Evolutionary conservation across 2,113 vertebrate species (phyloP).

Genomic region (Ophiodon elongatus): DNA sequence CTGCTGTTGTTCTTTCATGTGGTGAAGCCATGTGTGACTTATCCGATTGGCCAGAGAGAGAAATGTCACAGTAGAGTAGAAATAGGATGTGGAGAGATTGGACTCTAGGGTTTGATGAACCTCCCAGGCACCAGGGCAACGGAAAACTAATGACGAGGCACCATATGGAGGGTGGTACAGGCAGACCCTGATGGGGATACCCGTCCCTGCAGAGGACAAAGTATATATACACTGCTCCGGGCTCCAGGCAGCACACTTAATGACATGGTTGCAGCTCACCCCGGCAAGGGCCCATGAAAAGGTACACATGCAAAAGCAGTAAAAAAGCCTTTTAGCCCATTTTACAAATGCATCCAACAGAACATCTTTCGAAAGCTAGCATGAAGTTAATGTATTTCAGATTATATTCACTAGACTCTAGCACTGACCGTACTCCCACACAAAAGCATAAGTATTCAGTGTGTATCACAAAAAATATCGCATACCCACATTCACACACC

Average conservation of each 20-base stretch:
- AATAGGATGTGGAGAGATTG: conserved; percentile 74
- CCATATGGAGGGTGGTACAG: conserved; percentile 74
- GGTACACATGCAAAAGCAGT: conserved; percentile 46
- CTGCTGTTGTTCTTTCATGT: conserved; percentile 77
- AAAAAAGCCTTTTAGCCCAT: conserved; percentile 32
- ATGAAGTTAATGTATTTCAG: conserved; percentile 39
- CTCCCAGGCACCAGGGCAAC: conserved; percentile 55
- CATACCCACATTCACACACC: conserved; percentile 56
- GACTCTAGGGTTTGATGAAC: conserved; percentile 74
- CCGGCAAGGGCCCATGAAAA: conserved; percentile 40
- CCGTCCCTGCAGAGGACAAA: conserved; percentile 67
- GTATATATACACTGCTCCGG: conserved; percentile 53
- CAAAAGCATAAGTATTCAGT: conserved; percentile 33
- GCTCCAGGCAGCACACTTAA: conserved; percentile 64
- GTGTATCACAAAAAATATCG: conserved; percentile 34
- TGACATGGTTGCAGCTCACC: conserved; percentile 58
- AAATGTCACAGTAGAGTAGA: conserved; percentile 75
- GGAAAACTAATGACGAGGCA: conserved; percentile 76
- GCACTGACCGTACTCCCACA: background rate
- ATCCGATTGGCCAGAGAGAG: conserved; percentile 77
- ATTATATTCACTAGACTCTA: conserved; percentile 12
- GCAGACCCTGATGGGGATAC: conserved; percentile 73
- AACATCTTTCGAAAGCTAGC: conserved; percentile 7
- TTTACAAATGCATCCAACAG: conserved; percentile 37
- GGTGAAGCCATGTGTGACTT: conserved; percentile 78